Base-by-base conservation (phyloP, 2,888 invertebrate genomes). In the Polymixis lichenea region DNA sequence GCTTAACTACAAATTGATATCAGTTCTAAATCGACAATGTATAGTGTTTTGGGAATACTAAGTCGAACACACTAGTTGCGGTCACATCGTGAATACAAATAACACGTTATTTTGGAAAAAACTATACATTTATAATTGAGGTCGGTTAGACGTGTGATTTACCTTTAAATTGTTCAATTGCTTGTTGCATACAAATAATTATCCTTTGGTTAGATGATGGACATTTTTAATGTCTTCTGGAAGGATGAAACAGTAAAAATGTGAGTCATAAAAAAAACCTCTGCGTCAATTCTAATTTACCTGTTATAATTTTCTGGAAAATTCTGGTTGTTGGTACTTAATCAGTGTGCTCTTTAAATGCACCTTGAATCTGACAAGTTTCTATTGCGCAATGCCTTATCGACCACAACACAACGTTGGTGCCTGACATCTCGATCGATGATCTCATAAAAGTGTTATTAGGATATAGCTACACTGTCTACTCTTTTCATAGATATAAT, bases 1-100 rank as follows among this genome's bases (percentile, higher is more conserved):
- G 85, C 84, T 89, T 90, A 91, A 94, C 91, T 93, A 95, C 95
- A 95, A 94, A 95, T 95, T 95, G 95, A 95, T 96, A 95, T 95
- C 95, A 91, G 94, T 90, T 92, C 92, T 94, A 95, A 95, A 95
- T 95, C 95, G 94, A 92, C 89, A 87, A 87, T 83, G 78, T 83
- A 89, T 86, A 79, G 79, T 91, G 92, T 86, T 89, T 89, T 88
- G 84, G 87, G 95, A 93, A 95, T 95, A 95, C 93, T 89, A 94
- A 95, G 85, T 83, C 82, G 91, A 88, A 92, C 91, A 91, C 92
- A 93, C 92, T 87, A 89, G 89, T 91, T 86, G 92, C 79, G 74
- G 81, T 73, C 78, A 75, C 80, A 79, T 82, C 78, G 75, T 89
- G 95, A 93, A 95, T 95, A 95, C 91, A 86, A 94, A 95, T 91